phyloP scores from a whole-genome alignment of 2,797 vertebrate species.

The Sylvia borin region DNA sequence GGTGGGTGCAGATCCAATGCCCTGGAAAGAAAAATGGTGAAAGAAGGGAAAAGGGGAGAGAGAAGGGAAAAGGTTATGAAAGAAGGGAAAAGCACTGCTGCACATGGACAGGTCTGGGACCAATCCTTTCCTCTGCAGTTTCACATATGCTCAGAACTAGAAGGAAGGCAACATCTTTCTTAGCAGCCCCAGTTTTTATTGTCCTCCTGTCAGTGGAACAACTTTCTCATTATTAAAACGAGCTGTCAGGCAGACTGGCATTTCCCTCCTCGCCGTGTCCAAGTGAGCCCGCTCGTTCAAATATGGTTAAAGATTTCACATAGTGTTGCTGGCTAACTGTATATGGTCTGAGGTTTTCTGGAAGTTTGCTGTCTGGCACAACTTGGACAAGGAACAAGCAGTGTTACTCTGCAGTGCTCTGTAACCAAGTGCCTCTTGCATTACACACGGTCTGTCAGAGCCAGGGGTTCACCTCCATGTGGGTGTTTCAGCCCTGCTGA shows the following conservation, averaged over 20 bases:
- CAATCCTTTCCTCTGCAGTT: not conserved
- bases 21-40: not conserved
- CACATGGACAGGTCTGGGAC: not conserved
- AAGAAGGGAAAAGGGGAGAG: not conserved
- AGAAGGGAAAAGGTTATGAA: not conserved
- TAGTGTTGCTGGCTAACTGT: slow-evolving; percentile 55
- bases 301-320: slow-evolving; percentile 65
- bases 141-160: not conserved
- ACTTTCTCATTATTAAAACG: slow-evolving; percentile 56
- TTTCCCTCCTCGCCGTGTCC: slow-evolving; percentile 31
- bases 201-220: slow-evolving; percentile 58
- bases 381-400: slow-evolving; percentile 34
- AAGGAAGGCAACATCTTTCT: not conserved
- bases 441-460: slow-evolving; percentile 11
- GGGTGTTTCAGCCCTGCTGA: not conserved
- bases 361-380: slow-evolving; percentile 58
- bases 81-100: not conserved
- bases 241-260: slow-evolving; percentile 70
- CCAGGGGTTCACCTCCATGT: not conserved
- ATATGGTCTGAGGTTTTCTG: slow-evolving; percentile 69
- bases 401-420: not conserved
- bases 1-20: not conserved
- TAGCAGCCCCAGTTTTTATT: slow-evolving; percentile 27
- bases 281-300: slow-evolving; percentile 59
- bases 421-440: slow-evolving; percentile 44